Percentiles rank a stretch among this genome's conserved stretches.
These are phyloP conservation scores for Zonotrichia leucophrys DNA, from an alignment of 2,113 vertebrate genomes.

Conservation along the genomic window DNA sequence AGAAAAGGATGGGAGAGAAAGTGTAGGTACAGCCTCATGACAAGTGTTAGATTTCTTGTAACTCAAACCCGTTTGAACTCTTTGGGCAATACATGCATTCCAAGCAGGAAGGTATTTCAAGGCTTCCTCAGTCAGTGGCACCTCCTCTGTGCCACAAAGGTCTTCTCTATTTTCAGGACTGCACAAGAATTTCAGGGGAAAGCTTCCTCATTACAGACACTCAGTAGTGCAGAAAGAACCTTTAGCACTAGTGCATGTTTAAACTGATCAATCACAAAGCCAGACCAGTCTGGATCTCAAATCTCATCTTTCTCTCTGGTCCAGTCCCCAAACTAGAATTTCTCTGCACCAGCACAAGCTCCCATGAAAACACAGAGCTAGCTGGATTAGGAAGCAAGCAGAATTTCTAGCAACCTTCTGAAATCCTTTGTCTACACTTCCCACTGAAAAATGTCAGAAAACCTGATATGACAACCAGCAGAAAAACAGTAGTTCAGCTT, in stretches of 20 bases:
- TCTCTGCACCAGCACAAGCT: background rate
- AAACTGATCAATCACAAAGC: background rate
- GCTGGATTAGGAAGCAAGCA: background rate
- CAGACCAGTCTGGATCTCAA: background rate
- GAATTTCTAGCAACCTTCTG: background rate
- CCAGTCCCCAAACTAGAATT: background rate
- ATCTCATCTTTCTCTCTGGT: background rate
- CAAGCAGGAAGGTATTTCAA: background rate
- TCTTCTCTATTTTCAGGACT: background rate
- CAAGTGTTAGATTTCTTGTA: background rate
- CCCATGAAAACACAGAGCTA: background rate
- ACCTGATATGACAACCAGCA: background rate
- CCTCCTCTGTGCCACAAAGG: background rate
- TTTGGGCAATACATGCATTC: background rate
- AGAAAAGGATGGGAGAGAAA: background rate
- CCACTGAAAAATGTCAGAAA: background rate
- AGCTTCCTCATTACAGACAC: background rate
- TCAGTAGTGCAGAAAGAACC: background rate
- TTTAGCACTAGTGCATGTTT: background rate
- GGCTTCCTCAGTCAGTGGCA: background rate
- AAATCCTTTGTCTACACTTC: background rate
- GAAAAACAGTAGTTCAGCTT: background rate
- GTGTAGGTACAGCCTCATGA: background rate
- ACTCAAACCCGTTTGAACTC: background rate
- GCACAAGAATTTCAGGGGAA: background rate